Conservation (phyloP, 2,888 invertebrate genomes). For the Caenorhabditis sulstoni region DNA sequence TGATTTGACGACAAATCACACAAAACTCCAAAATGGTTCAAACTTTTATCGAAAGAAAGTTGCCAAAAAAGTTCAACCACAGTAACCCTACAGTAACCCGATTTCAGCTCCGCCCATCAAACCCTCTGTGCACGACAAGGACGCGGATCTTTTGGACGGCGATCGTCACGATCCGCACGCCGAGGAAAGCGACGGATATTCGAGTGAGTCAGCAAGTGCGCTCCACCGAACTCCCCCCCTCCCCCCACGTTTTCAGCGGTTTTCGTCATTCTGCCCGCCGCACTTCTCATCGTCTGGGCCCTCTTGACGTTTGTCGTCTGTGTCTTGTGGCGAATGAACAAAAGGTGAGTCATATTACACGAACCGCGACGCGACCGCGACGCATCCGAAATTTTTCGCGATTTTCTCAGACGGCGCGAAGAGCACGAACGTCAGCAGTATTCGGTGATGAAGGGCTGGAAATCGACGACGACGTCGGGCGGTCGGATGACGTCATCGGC, state of each 20-base stretch:
- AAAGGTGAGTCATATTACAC: constrained; percentile 24
- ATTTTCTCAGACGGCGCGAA: constrained; percentile 27
- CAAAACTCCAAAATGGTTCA: too few species aligned
- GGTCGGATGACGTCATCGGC: too few species aligned
- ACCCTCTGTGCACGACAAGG: constrained; percentile 40
- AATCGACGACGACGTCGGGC: constrained; percentile 8
- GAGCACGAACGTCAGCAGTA: constrained; percentile 46
- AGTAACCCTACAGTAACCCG: too few species aligned
- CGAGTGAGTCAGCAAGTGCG: constrained; percentile 14
- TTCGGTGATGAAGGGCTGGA: constrained; percentile 33
- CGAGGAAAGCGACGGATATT: constrained; percentile 32
- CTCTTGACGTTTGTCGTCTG: constrained; percentile 65
- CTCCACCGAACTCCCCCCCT: not conserved
- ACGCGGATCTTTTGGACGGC: constrained; percentile 22
- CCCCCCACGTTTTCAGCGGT: constrained; percentile 68
- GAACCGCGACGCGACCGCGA: too few species aligned
- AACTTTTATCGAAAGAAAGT: too few species aligned
- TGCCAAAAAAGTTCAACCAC: too few species aligned
- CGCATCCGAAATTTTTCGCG: too few species aligned
- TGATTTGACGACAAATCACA: too few species aligned
- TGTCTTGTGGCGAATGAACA: constrained; percentile 62
- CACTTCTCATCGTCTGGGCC: constrained; percentile 67
- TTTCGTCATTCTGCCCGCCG: constrained; percentile 59
- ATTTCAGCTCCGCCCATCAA: constrained; percentile 57
- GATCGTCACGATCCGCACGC: constrained; percentile 30